Evolutionary conservation across 2,888 invertebrate genomes (phyloP), one percentile per base, ranked within the genome.

Genomic region (Drosophila tanythrix): DNA sequence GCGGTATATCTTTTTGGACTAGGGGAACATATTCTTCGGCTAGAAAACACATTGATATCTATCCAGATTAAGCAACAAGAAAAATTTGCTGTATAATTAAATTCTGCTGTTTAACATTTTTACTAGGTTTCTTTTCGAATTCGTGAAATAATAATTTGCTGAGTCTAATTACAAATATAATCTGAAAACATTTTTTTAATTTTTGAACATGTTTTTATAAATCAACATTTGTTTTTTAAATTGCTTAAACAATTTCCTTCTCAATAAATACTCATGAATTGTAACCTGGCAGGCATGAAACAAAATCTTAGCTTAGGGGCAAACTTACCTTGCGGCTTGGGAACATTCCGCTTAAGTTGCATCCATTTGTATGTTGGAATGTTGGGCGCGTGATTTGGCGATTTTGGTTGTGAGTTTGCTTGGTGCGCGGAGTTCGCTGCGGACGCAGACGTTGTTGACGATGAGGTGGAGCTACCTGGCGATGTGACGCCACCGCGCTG

Each of bases 281-380:
- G 29, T 29, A 15, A 15, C 8, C 46, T 25, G 15, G 13, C 46
- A 4, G 46, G 18, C 27, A 27, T 18, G 6, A 50, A 50, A 50
- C 18, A 8, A 25, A 18, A n/a, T 29, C 3, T 38, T 31, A 21
- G 15, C 8, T 46, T 36, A 21, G n/a, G 35, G 13, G 21, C 18
- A 25, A 27, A 94, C 96, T 95, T 93, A 97, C 98, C 97, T 93
- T 96, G 94, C 86, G 98, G 98, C 94, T 99, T 99, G 58, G 98
- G 98, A 82, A 98, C 97, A 93, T 98, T 98, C 93, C 99, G 95
- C 94, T 99, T 99, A 90, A 99, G 97, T 94, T 99, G 98, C 99
- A 99, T 99, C 99, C 99, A 99, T 93, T 99, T 98, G 94, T 99
- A 99, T 0, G 98, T 98, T 31, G 98, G 98, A 73, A 98, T 84